Evolutionary conservation across 2,113 vertebrate species (phyloP).

Genomic region (Nycticebus coucang): DNA sequence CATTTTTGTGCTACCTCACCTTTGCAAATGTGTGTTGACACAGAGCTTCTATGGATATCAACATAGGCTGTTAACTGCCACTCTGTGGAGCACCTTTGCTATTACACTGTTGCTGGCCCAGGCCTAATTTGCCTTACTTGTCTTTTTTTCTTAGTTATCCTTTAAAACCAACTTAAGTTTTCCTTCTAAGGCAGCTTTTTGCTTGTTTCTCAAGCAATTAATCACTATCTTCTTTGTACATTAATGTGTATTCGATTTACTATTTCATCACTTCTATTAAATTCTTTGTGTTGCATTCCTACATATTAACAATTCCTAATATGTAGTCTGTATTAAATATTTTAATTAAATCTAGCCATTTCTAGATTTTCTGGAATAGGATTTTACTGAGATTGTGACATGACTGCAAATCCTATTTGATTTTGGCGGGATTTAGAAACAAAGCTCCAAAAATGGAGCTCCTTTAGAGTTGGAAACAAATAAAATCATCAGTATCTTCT

Average conservation of each 20-base stretch:
- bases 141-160: not conserved
- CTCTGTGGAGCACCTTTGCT: not conserved
- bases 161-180: not conserved
- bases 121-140: not conserved
- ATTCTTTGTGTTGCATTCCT: slow-evolving; percentile 14
- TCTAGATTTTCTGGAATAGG: slow-evolving; percentile 8
- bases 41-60: not conserved
- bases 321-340: not conserved
- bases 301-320: not conserved
- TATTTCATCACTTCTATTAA: not conserved
- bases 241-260: not conserved
- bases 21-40: not conserved
- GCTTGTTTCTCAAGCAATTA: not conserved
- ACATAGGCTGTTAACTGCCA: not conserved
- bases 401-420: not conserved
- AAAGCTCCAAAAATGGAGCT: not conserved
- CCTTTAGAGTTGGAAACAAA: not conserved
- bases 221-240: not conserved
- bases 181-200: not conserved
- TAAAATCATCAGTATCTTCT: not conserved
- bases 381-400: not conserved
- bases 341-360: not conserved
- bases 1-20: not conserved
- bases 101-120: not conserved
- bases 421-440: not conserved